These are phyloP conservation scores for Drosophila nasuta DNA, from an alignment of 1,140 invertebrate genomes.

Conservation along the genomic window DNA sequence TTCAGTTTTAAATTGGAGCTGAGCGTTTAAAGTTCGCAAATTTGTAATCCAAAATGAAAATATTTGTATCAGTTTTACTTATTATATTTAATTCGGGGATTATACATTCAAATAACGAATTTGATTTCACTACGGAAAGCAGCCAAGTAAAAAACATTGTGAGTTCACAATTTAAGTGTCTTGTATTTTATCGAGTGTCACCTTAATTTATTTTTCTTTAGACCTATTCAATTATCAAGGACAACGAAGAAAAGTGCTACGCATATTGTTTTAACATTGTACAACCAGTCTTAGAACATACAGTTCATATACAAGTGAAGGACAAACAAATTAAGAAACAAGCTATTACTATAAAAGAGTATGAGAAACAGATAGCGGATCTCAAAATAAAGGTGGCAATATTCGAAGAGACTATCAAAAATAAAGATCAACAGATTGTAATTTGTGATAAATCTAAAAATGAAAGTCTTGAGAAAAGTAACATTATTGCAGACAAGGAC, in stretches of 20 bases:
- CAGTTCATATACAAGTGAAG: not conserved
- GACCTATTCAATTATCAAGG: not conserved
- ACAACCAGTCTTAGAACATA: not conserved
- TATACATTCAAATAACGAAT: not conserved
- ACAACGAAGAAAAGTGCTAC: slow-evolving; percentile 7
- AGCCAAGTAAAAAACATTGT: not conserved
- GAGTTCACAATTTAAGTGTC: not conserved
- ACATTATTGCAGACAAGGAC: not conserved
- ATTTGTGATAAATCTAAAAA: not conserved
- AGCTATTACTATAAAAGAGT: no score
- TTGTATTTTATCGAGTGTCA: no score
- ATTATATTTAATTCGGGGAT: not conserved
- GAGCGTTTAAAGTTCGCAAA: not conserved
- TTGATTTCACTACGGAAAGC: not conserved
- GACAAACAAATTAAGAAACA: not conserved
- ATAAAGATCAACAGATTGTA: not conserved
- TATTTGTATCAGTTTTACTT: not conserved
- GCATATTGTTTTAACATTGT: slow-evolving; percentile 6
- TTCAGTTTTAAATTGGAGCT: slow-evolving; percentile 1
- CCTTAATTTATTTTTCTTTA: not conserved
- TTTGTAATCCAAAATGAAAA: not conserved
- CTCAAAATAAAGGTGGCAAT: not conserved
- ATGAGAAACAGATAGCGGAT: not conserved
- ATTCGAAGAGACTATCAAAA: not conserved
- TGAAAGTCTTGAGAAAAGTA: slow-evolving; percentile 2